Percentiles rank a stretch among this genome's conserved stretches.
Evolutionary conservation across 1,140 invertebrate genomes (phyloP).

Genomic region (Pygmarrhopalites habei): DNA sequence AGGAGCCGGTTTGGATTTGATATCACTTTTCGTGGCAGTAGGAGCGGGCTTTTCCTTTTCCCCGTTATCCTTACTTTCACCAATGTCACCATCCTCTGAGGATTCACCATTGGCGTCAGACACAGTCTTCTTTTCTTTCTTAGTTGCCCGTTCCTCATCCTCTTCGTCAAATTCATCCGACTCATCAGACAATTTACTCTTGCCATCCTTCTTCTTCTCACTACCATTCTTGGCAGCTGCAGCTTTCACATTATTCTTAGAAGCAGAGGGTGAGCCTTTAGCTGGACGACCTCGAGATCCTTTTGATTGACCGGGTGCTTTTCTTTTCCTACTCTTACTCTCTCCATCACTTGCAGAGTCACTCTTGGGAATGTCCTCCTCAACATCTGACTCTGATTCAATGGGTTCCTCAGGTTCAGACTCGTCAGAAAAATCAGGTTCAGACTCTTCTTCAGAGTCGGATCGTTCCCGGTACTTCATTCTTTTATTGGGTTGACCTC

Average conservation of each 20-base stretch:
- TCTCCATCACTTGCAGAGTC: constrained; percentile 17
- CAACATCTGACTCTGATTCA: constrained; percentile 7
- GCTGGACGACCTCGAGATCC: not conserved
- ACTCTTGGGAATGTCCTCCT: not conserved
- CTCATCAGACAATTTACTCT: constrained; percentile 11
- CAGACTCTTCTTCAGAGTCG: constrained; percentile 4
- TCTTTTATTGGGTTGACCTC: not conserved
- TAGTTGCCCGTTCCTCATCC: constrained; percentile 27
- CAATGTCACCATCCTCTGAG: too few relatives aligned
- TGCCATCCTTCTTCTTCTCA: constrained; percentile 3
- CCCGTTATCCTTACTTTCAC: too few relatives aligned
- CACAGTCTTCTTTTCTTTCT: constrained; percentile 25
- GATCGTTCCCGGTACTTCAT: constrained; percentile 4
- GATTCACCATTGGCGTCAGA: constrained; percentile 23
- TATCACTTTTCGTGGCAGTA: too few relatives aligned
- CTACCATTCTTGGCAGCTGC: constrained; percentile 12
- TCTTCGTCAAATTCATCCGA: constrained; percentile 15
- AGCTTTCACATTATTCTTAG: constrained; percentile 8
- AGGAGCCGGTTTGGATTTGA: constrained; percentile 32
- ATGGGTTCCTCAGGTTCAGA: constrained; percentile 1
- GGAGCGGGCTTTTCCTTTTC: too few relatives aligned
- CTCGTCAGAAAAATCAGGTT: constrained; percentile 1
- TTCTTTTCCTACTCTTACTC: constrained; percentile 1
- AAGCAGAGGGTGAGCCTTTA: not conserved
- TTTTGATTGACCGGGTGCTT: constrained; percentile 14